Evolutionary conservation across 2,888 invertebrate genomes (phyloP).

Genomic region (Seira musarum): DNA sequence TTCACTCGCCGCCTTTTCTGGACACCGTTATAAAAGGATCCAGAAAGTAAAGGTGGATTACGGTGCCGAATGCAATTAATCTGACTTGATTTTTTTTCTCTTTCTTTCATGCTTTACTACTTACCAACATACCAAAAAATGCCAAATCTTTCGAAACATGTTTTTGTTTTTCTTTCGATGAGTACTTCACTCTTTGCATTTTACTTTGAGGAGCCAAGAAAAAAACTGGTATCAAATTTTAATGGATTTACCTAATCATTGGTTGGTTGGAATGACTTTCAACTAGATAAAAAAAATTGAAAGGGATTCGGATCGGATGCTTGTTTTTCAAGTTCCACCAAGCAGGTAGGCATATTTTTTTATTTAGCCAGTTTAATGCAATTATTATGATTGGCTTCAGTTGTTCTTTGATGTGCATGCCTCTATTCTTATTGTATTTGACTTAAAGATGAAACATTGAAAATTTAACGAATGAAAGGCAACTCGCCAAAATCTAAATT

Average conservation of each 20-base stretch:
- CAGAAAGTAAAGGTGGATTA: conserved; percentile 49
- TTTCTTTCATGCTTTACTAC: background rate
- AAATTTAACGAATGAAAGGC: no score
- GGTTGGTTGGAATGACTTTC: background rate
- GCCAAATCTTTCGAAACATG: background rate
- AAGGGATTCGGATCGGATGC: background rate
- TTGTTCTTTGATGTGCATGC: no score
- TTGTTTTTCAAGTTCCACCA: background rate
- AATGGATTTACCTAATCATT: conserved; percentile 7
- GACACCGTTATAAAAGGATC: conserved; percentile 44
- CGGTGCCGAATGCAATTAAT: conserved; percentile 49
- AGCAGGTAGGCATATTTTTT: no score
- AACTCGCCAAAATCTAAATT: no score
- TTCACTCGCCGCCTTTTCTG: conserved; percentile 30
- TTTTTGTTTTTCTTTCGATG: background rate
- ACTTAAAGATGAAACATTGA: no score
- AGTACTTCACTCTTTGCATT: background rate
- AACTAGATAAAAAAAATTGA: background rate
- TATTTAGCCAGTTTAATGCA: no score
- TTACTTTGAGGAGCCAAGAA: background rate
- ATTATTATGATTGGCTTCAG: no score
- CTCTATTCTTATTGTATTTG: no score
- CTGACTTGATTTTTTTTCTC: conserved; percentile 30
- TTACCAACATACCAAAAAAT: background rate
- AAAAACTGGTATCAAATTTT: background rate